Evolutionary conservation across 2,113 vertebrate genomes (phyloP).

Genomic region (Pelodiscus sinensis): DNA sequence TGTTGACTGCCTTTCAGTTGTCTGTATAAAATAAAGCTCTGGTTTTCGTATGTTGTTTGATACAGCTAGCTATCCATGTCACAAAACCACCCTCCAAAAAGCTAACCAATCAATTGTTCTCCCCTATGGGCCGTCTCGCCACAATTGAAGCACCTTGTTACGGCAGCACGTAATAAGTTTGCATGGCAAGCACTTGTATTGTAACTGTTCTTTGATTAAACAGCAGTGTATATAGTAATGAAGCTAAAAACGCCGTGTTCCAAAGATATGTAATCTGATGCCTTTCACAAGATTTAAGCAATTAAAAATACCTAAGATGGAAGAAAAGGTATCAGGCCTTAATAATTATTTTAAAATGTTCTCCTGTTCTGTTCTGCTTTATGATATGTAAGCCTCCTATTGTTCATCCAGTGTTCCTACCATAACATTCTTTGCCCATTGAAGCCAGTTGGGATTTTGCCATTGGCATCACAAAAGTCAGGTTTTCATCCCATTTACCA

Average conservation of each 20-base stretch:
- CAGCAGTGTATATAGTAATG: background rate
- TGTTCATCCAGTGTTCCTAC: fast-evolving
- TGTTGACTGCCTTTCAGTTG: background rate
- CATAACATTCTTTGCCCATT: fast-evolving
- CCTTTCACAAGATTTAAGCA: background rate
- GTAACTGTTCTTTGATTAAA: background rate
- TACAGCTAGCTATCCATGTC: background rate
- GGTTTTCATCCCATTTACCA: fast-evolving
- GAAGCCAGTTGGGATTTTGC: fast-evolving
- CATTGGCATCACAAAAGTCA: background rate
- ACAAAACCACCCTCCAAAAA: too few species aligned
- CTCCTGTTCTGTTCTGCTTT: fast-evolving
- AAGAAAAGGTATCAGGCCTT: fast-evolving
- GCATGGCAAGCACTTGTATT: background rate
- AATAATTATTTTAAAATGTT: fast-evolving
- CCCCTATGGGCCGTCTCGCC: background rate
- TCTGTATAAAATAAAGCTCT: background rate
- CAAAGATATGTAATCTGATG: background rate
- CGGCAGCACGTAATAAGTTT: background rate
- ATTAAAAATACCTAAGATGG: background rate
- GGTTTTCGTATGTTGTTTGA: background rate
- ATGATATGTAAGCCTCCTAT: background rate
- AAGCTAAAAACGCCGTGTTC: background rate
- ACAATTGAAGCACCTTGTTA: background rate
- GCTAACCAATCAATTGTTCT: background rate